phyloP scores from a whole-genome alignment of 2,797 vertebrate species.

The Aphelocoma californica region DNA sequence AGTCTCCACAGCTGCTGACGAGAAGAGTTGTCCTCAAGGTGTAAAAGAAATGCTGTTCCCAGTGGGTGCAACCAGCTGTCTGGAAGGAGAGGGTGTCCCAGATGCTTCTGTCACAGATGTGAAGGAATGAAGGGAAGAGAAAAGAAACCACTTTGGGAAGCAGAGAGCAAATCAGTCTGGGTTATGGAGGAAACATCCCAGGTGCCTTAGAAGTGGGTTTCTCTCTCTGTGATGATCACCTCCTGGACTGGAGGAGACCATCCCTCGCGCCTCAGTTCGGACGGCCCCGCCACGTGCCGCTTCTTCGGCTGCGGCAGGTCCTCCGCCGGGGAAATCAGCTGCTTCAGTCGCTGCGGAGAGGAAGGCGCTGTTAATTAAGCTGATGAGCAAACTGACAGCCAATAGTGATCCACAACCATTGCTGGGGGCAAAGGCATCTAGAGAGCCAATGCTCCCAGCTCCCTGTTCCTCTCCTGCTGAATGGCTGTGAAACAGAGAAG shows the following conservation, averaged over 20 bases:
- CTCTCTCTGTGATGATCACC: constrained; percentile 68
- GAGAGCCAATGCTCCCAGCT: neutral
- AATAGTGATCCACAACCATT: neutral
- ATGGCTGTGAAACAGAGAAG: neutral
- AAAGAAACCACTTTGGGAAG: neutral
- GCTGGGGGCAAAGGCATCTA: constrained; percentile 47
- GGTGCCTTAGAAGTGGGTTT: constrained; percentile 69
- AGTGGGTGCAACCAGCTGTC: neutral
- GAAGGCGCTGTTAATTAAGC: constrained; percentile 28
- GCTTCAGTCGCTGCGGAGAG: constrained; percentile 65
- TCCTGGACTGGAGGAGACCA: constrained; percentile 7
- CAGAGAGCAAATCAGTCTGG: neutral
- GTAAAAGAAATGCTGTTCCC: neutral
- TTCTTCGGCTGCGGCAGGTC: constrained; percentile 71
- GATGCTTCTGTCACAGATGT: neutral
- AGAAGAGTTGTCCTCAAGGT: neutral
- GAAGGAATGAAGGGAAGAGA: neutral
- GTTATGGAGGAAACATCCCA: neutral
- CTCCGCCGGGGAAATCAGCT: constrained; percentile 67
- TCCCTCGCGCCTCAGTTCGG: fast-evolving
- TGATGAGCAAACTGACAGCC: neutral
- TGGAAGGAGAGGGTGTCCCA: neutral
- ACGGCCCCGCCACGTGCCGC: neutral
- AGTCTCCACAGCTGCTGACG: neutral
- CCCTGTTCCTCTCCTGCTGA: fast-evolving